Base-by-base conservation (phyloP, 2,888 invertebrate species). In the Autographa gamma region DNA sequence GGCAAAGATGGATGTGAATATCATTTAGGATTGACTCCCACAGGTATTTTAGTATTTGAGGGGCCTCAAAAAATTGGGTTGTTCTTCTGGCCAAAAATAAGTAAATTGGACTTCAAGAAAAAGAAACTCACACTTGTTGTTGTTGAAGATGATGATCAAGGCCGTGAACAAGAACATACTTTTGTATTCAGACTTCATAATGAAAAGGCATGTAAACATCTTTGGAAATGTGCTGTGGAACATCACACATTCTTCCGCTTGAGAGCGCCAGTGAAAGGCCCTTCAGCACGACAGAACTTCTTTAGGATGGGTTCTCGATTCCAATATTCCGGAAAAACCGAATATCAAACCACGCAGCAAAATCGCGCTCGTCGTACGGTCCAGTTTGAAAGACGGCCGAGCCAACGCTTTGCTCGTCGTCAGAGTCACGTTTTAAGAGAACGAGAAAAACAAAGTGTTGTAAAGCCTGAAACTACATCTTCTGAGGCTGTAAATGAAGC, bases 171-270 rank as follows among this genome's bases (percentile, higher is more conserved):
- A 90, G 99, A 99, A 90, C 99, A 99, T 93, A 99, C 99, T 0
- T 99, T 99, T 93, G 99, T 99, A 6, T 99, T 99, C 93, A 97
- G 98, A 71, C 95, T 99, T 82, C 98, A 98, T 83, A 99, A 99
- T 91, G 99, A 99, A 91, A 99, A 99, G 92, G 99, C 99, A 1
- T 99, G 99, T 92, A 99, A 99, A 93, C 99, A 99, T 95, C 96
- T 99, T 79, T 99, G 99, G 99, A 99, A 99, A 94, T 99, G 99
- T 96, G 99, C 99, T 34, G 98, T 99, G 0, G 99, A 99, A 93
- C 99, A 99, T 95, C 99, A 99, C 96, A 98, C 99, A 1, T 99
- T 99, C 96, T 99, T 99, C 97, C 97, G 99, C 77, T 96, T 99
- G 67, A 97, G 98, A 80, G 98, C 98, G 48, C 98, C 98, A 0